Percentiles rank a stretch among this genome's conserved stretches.
Evolutionary conservation across 2,797 vertebrate genomes (phyloP).

Genomic region (Psittacula echo): DNA sequence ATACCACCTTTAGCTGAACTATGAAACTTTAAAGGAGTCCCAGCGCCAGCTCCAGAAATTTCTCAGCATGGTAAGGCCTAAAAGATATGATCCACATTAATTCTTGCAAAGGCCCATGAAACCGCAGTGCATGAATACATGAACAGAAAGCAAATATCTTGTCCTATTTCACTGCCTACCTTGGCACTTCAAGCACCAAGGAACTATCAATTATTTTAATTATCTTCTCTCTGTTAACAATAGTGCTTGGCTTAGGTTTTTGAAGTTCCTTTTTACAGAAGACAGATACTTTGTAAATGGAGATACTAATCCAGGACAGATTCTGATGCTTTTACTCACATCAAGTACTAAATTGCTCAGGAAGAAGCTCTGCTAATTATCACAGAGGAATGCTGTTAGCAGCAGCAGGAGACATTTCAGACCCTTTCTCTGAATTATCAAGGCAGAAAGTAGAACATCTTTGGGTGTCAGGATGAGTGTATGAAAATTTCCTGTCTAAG

Average conservation of each 20-base stretch:
- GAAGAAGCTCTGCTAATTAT: neutral
- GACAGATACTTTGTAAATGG: neutral
- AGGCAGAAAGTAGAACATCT: neutral
- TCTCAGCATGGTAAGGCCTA: neutral
- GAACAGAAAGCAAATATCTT: neutral
- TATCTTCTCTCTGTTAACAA: neutral
- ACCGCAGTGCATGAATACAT: neutral
- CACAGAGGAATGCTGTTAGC: neutral
- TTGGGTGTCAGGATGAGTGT: neutral
- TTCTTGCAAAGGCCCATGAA: neutral
- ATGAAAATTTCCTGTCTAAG: neutral
- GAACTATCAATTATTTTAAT: slow-evolving; percentile 28
- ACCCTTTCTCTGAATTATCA: neutral
- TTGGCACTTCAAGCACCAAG: neutral
- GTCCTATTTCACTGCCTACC: neutral
- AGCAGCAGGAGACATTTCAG: neutral
- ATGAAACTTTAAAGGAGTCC: neutral
- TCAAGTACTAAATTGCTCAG: neutral
- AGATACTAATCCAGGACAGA: neutral
- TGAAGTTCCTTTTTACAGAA: neutral
- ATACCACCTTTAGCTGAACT: neutral
- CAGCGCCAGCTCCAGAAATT: neutral
- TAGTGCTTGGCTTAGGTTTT: neutral
- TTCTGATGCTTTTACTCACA: neutral
- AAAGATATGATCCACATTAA: neutral